Base-by-base conservation (phyloP, 2,888 invertebrate genomes). In the Hemithea aestivaria region DNA sequence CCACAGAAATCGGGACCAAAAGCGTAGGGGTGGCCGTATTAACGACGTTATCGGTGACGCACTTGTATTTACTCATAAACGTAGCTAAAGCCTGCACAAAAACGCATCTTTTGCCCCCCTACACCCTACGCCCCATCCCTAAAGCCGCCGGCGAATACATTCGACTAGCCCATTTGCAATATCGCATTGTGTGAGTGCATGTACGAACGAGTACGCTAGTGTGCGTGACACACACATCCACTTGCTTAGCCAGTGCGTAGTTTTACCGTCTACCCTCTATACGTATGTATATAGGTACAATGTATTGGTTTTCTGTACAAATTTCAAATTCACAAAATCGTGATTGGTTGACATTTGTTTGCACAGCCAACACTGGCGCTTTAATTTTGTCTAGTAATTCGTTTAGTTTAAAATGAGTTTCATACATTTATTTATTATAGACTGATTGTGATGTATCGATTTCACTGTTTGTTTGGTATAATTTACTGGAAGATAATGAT, bases 261-360 rank as follows among this genome's bases (percentile, higher is more conserved):
- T 79, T 76, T 78, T 77, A 75, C 66, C 68, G 61, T 62, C 62
- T 66, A 56, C 46, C 63, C 24, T 27, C 30, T 47, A 56, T 63
- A 66, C 68, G 66, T 73, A 76, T 73, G 60, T 27, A 27, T 47
- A 56, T 63, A 66, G 68, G 66, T 73, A 76, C 74, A 61, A 69
- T 61, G 76, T 83, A 84, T 83, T 82, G 84, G 84, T 83, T 85
- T 84, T 83, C 83, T 80, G 81, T 80, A 79, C 82, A 83, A 85
- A 84, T 84, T 85, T 85, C 78, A 84, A 84, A 83, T 84, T 87
- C 84, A 81, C 80, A 84, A 87, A 84, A 79, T 83, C 77, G 79
- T 81, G 84, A 85, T 84, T 84, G 85, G 84, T 74, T 66, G 68
- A 71, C 73, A 81, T 84, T 82, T 83, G 83, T 85, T 85, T 84